Percentiles rank a stretch among this genome's conserved stretches.
phyloP scores from a whole-genome alignment of 2,888 invertebrate species.

The Drosophila imparisetae region DNA sequence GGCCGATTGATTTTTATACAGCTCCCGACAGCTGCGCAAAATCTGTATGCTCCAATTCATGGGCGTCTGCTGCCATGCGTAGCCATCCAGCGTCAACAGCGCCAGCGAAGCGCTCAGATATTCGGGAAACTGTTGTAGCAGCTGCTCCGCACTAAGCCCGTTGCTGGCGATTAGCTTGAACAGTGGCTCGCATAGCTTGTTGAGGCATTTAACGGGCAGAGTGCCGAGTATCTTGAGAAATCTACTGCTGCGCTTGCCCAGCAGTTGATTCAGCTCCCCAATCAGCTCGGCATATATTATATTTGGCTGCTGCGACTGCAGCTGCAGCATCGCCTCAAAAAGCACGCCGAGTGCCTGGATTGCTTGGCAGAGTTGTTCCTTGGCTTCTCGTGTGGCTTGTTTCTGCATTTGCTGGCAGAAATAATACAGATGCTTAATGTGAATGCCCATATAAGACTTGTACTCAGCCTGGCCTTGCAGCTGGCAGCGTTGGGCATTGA shows the following conservation, averaged over 20 bases:
- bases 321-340: slow-evolving; percentile 59
- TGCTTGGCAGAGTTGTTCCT: slow-evolving; percentile 28
- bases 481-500: slow-evolving; percentile 51
- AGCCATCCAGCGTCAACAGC: slow-evolving; percentile 63
- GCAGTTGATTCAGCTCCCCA: slow-evolving; percentile 44
- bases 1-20: slow-evolving; percentile 55
- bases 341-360: slow-evolving; percentile 58
- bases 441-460: slow-evolving; percentile 61
- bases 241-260: slow-evolving; percentile 49
- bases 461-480: slow-evolving; percentile 62
- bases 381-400: slow-evolving; percentile 17
- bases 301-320: slow-evolving; percentile 17
- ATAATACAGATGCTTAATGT: slow-evolving; percentile 60
- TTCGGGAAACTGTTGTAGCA: slow-evolving; percentile 49
- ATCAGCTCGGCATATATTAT: slow-evolving; percentile 53
- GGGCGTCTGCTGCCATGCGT: slow-evolving; percentile 38
- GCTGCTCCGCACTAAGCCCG: slow-evolving; percentile 9
- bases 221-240: slow-evolving; percentile 53
- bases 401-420: slow-evolving; percentile 46
- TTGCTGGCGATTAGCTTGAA: slow-evolving; percentile 39
- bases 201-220: slow-evolving; percentile 33
- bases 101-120: slow-evolving; percentile 57
- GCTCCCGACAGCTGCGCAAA: slow-evolving; percentile 67
- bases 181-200: slow-evolving; percentile 50
- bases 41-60: slow-evolving; percentile 46